These are phyloP conservation scores for Sternotherus odoratus DNA, from an alignment of 2,797 vertebrate species.

Conservation along the genomic window DNA sequence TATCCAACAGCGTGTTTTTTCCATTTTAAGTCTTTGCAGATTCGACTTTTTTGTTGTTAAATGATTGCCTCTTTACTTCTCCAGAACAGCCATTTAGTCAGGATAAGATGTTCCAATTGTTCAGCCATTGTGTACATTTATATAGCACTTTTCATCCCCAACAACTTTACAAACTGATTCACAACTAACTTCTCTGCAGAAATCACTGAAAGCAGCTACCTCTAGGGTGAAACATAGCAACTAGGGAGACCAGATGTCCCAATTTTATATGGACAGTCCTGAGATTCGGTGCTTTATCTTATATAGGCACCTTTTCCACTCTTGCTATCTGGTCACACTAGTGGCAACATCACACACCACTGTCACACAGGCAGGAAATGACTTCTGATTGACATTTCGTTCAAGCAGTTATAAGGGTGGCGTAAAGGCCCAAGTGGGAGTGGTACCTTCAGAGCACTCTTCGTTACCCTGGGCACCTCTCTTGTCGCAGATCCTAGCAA, in stretches of 20 bases:
- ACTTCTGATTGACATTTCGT: background rate
- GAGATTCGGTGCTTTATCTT: too few species aligned
- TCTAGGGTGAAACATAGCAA: background rate
- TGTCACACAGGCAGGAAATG: background rate
- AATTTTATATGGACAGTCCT: too few species aligned
- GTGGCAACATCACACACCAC: background rate
- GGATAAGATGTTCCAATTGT: background rate
- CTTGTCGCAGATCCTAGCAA: fast-evolving
- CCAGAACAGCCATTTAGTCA: background rate
- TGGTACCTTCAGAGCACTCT: background rate
- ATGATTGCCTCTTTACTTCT: background rate
- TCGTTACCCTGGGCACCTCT: background rate
- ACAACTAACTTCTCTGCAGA: background rate
- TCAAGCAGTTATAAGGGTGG: background rate
- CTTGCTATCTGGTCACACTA: too few species aligned
- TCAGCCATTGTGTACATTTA: background rate
- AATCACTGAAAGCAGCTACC: background rate
- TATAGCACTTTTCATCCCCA: background rate
- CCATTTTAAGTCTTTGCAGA: background rate
- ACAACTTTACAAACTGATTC: background rate
- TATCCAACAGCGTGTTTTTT: background rate
- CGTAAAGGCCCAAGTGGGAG: background rate
- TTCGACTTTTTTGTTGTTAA: background rate
- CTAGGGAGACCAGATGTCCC: too few species aligned
- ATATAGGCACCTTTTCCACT: too few species aligned